These are phyloP conservation scores for Gracilinanus agilis DNA, from an alignment of 2,113 vertebrate genomes.

Conservation along the genomic window DNA sequence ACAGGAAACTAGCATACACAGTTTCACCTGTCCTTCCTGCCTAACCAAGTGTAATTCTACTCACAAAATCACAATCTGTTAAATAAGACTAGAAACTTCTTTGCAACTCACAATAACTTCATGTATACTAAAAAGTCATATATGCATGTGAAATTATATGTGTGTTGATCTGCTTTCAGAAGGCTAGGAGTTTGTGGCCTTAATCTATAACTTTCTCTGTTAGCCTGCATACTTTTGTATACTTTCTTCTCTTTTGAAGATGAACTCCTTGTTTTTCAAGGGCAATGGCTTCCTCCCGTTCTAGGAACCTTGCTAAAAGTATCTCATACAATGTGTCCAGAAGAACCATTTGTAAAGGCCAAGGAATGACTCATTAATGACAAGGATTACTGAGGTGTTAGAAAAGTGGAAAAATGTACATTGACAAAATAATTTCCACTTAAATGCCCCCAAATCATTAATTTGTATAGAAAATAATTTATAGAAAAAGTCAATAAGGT, in stretches of 20 bases:
- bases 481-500: background rate
- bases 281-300: background rate
- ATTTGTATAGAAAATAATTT: background rate
- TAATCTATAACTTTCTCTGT: slow-evolving; percentile 28
- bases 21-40: slow-evolving; percentile 51
- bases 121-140: background rate
- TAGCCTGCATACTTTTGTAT: background rate
- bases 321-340: background rate
- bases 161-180: background rate
- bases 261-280: slow-evolving; percentile 21
- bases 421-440: background rate
- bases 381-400: background rate
- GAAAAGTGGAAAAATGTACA: background rate
- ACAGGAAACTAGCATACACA: slow-evolving; percentile 57
- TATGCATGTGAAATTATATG: background rate
- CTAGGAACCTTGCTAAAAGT: background rate
- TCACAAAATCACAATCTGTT: background rate
- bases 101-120: background rate
- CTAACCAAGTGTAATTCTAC: slow-evolving; percentile 19
- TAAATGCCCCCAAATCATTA: background rate
- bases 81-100: background rate
- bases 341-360: background rate
- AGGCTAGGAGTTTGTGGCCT: background rate
- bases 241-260: slow-evolving; percentile 56
- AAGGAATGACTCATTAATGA: background rate